phyloP scores from a whole-genome alignment of 2,888 invertebrate genomes.

The Drosophila cracens region DNA sequence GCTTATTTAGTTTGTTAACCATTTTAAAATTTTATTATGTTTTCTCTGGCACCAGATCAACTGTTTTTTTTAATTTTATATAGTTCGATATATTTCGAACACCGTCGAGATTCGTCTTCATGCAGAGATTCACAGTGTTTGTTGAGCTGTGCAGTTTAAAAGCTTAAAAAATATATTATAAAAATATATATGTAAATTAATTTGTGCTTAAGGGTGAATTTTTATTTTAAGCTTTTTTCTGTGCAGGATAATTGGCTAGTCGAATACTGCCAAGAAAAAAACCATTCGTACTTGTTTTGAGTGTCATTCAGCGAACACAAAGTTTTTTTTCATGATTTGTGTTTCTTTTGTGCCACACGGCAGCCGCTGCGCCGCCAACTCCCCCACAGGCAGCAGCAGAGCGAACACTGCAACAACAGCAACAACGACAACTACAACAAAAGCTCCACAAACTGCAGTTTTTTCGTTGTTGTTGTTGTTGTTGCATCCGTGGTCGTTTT shows the following conservation, averaged over 20 bases:
- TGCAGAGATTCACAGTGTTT: background rate
- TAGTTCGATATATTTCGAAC: background rate
- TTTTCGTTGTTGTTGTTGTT: conserved; percentile 21
- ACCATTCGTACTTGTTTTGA: conserved; percentile 37
- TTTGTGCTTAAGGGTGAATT: background rate
- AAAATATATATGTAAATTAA: background rate
- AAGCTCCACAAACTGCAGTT: conserved; percentile 48
- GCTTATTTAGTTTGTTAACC: background rate
- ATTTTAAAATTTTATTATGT: background rate
- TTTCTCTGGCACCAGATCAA: background rate
- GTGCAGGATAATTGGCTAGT: conserved; percentile 15
- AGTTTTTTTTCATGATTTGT: conserved; percentile 38
- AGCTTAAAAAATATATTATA: background rate
- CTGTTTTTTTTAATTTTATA: background rate
- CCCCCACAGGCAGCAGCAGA: conserved; percentile 46
- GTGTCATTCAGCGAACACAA: conserved; percentile 43
- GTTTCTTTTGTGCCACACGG: conserved; percentile 52
- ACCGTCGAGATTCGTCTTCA: too few species aligned
- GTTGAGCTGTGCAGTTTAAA: background rate
- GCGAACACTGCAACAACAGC: conserved; percentile 12
- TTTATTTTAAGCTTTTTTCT: background rate
- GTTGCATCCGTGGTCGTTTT: conserved; percentile 48
- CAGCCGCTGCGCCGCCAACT: conserved; percentile 49
- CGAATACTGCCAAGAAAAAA: background rate
- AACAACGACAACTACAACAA: conserved; percentile 32